Base-by-base conservation (phyloP, 2,113 vertebrate genomes). In the Turnix velox region DNA sequence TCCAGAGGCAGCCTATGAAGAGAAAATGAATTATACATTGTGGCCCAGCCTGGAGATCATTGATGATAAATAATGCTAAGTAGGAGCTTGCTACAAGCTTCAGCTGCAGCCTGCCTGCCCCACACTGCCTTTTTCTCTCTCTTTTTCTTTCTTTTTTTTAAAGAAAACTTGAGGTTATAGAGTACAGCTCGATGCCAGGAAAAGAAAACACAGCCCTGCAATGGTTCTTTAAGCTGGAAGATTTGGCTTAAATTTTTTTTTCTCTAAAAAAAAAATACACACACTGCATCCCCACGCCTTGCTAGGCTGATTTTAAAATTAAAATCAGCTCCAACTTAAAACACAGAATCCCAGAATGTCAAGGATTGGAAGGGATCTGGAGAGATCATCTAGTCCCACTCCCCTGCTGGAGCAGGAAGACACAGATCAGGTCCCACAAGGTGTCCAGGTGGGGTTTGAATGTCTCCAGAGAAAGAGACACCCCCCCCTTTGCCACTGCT, bases 21-120 rank as follows among this genome's bases (percentile, higher is more conserved):
- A 52, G 43, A 43, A 67, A 54, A 90, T 97, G 94, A 97, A 98
- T 98, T 97, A 97, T 97, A 83, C 84, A 98, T 97, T 55, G 3
- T 13, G 45, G 86, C 77, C 71, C 87, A 95, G 91, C 94, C 80
- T 91, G 89, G 94, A 87, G 86, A 96, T 96, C 83, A 89, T 20
- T 6, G 77, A 48, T 94, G 82, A 97, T 96, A 97, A 97, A 96
- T 96, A 95, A 97, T 95, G 95, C 94, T n/a, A 22, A 93, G 80
- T 30, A 75, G 80, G 93, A 97, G 89, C 85, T 95, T 9, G 43
- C 73, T 46, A 52, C 84, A 59, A 33, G 59, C 39, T 35, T 63
- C 54, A 55, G 84, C 86, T 86, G 45, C 87, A 93, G 82, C 48
- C 84, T 78, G 61, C 27, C 80, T n/a, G n/a, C n/a, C 73, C 55